These are phyloP conservation scores for Dusona sp. DNA, from an alignment of 2,888 invertebrate species.

Conservation along the genomic window DNA sequence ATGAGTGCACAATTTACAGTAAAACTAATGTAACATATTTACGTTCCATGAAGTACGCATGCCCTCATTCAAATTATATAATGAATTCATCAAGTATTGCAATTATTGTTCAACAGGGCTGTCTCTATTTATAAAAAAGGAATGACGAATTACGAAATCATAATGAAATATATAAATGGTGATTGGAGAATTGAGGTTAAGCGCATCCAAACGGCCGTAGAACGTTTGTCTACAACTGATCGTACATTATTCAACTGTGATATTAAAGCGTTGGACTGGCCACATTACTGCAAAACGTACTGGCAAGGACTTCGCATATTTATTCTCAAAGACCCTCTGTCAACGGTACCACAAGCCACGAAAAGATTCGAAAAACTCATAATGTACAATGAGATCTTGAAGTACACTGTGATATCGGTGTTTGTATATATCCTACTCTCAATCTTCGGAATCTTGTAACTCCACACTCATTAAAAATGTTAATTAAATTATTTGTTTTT, in stretches of 20 bases:
- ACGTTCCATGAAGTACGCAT: too few species aligned
- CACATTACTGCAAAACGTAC: slow-evolving; percentile 60
- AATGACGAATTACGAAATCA: background rate
- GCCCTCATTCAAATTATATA: background rate
- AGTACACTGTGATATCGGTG: background rate
- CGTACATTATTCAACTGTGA: slow-evolving; percentile 75
- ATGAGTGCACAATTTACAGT: too few species aligned
- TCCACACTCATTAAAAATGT: background rate
- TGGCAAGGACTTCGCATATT: slow-evolving; percentile 70
- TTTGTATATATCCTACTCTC: slow-evolving; percentile 18
- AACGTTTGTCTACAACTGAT: slow-evolving; percentile 72
- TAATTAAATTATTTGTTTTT: background rate
- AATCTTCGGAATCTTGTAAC: slow-evolving; percentile 13
- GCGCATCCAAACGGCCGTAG: slow-evolving; percentile 71
- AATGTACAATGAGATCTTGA: slow-evolving; percentile 53
- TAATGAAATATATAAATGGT: slow-evolving; percentile 49
- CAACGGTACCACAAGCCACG: slow-evolving; percentile 64
- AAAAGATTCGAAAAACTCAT: slow-evolving; percentile 54
- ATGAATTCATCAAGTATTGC: background rate
- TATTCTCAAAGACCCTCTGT: slow-evolving; percentile 71
- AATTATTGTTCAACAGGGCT: slow-evolving; percentile 40
- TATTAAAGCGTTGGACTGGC: slow-evolving; percentile 74
- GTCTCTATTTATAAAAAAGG: slow-evolving; percentile 40
- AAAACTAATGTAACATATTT: too few species aligned
- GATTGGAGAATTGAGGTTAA: slow-evolving; percentile 70